Conservation (phyloP, 2,113 vertebrate species). For the Sinocyclocheilus grahami region DNA sequence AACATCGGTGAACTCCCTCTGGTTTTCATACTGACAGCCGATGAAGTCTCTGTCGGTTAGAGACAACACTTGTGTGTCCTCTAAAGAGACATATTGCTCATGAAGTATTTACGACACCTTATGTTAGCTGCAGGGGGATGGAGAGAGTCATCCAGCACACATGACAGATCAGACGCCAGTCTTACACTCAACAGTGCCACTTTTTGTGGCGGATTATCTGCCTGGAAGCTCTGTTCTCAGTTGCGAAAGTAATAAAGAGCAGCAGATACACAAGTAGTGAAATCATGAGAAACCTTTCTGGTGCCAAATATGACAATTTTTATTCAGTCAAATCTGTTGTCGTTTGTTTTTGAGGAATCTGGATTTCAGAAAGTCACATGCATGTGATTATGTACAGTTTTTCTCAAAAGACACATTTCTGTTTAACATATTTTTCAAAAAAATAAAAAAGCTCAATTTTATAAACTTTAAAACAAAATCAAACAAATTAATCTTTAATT, state of each 20-base stretch:
- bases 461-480: neutral
- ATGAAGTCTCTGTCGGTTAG: slow-evolving; percentile 8
- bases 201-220: neutral
- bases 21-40: slow-evolving; percentile 16
- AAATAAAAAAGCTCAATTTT: neutral
- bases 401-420: neutral
- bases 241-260: neutral
- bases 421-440: no score
- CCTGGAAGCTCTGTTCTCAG: slow-evolving; percentile 16
- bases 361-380: neutral
- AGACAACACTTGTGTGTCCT: neutral
- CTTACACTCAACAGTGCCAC: neutral
- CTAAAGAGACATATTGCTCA: slow-evolving; percentile 31
- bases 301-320: neutral
- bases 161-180: slow-evolving; percentile 10
- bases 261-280: neutral
- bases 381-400: neutral
- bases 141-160: slow-evolving; percentile 15
- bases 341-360: neutral
- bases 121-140: slow-evolving; percentile 26
- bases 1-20: slow-evolving; percentile 18
- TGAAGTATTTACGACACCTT: slow-evolving; percentile 41
- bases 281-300: slow-evolving; percentile 16
- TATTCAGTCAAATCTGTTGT: neutral
- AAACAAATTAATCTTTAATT: neutral